phyloP scores from a whole-genome alignment of 2,797 vertebrate genomes.

The Pygocentrus nattereri region DNA sequence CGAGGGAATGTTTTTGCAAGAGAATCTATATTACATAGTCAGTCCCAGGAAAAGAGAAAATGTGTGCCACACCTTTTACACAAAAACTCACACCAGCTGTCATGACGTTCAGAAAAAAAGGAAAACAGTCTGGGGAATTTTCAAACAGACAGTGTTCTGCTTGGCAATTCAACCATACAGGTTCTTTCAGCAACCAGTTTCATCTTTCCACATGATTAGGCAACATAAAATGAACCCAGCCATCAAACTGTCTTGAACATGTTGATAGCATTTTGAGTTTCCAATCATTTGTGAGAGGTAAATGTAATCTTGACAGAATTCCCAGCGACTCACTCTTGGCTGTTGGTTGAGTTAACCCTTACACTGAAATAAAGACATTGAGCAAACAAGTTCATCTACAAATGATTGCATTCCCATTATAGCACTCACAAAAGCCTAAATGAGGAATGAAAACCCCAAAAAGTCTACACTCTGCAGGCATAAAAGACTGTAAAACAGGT shows the following conservation, averaged over 20 bases:
- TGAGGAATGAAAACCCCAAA: background rate
- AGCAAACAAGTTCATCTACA: background rate
- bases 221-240: background rate
- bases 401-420: background rate
- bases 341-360: too few relatives aligned
- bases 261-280: too few relatives aligned
- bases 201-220: constrained; percentile 3
- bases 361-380: too few relatives aligned
- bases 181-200: constrained; percentile 22
- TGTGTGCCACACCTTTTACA: background rate
- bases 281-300: too few relatives aligned
- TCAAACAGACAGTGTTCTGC: background rate
- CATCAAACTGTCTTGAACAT: too few relatives aligned
- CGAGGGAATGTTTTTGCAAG: background rate
- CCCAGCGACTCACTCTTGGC: background rate
- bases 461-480: background rate
- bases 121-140: constrained; percentile 7
- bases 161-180: constrained; percentile 13
- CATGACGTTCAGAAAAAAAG: too few relatives aligned
- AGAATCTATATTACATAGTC: too few relatives aligned
- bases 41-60: too few relatives aligned
- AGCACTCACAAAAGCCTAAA: background rate
- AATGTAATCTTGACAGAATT: background rate
- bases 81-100: too few relatives aligned
- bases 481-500: background rate